Evolutionary conservation across 2,113 vertebrate species (phyloP).

Genomic region (Strix aluco): DNA sequence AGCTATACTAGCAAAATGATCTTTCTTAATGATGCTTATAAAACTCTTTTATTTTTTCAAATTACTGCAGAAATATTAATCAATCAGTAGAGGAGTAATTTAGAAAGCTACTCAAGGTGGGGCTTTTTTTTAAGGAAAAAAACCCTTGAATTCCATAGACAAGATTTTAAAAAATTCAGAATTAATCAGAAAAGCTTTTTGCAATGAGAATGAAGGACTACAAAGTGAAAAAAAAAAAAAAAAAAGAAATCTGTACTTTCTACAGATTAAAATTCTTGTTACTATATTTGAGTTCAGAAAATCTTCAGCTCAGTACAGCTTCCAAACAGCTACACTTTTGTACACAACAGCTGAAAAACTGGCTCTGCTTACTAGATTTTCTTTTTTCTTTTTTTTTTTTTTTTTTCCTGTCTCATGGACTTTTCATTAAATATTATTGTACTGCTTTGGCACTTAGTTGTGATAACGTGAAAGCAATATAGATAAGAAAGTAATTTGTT

Average conservation of each 20-base stretch:
- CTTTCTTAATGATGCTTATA: background rate
- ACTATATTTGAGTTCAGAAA: background rate
- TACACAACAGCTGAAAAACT: background rate
- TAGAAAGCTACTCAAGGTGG: background rate
- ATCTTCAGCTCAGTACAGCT: background rate
- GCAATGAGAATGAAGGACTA: background rate
- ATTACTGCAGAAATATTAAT: background rate
- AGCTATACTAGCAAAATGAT: background rate
- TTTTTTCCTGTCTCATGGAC: background rate
- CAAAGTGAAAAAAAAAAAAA: rapidly evolving
- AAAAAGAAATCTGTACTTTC: background rate
- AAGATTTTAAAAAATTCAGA: background rate
- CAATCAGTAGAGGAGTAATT: background rate
- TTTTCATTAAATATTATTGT: conserved; percentile 1
- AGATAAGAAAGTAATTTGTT: conserved; percentile 30
- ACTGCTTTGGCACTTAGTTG: background rate
- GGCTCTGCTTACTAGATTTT: background rate
- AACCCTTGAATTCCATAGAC: background rate
- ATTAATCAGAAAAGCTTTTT: background rate
- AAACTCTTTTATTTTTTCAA: background rate
- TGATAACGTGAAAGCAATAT: background rate
- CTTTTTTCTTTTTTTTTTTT: background rate
- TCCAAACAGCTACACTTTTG: background rate
- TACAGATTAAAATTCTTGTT: background rate
- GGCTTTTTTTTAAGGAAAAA: background rate